These are phyloP conservation scores for Leptobrachium ailaonicum DNA, from an alignment of 2,113 vertebrate genomes.

Conservation along the genomic window DNA sequence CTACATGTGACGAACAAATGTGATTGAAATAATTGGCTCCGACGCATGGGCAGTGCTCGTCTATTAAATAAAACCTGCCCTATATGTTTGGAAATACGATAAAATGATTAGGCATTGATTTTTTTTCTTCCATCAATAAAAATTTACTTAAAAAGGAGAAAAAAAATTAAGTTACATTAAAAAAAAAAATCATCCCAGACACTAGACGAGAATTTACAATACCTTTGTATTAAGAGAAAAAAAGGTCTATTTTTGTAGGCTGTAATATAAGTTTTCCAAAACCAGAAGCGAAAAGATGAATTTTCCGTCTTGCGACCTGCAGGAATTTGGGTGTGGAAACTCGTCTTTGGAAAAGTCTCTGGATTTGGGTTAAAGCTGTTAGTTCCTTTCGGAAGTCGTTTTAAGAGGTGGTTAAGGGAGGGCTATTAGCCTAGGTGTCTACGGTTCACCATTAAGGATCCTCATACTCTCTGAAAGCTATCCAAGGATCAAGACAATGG, in stretches of 20 bases:
- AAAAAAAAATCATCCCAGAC: not conserved
- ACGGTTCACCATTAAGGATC: slow-evolving; percentile 15
- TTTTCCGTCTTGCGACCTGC: slow-evolving; percentile 45
- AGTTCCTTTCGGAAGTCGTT: slow-evolving; percentile 46
- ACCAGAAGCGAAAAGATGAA: slow-evolving; percentile 36
- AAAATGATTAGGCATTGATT: too few species aligned
- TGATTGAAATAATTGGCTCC: too few species aligned
- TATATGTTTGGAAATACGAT: too few species aligned
- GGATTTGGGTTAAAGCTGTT: slow-evolving; percentile 31
- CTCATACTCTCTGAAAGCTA: not conserved
- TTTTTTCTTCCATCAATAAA: not conserved
- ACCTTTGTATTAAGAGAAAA: slow-evolving; percentile 28
- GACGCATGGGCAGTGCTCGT: too few species aligned
- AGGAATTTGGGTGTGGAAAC: slow-evolving; percentile 48
- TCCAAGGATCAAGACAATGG: not conserved
- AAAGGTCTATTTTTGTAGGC: slow-evolving; percentile 39
- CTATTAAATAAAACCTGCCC: too few species aligned
- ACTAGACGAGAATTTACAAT: not conserved
- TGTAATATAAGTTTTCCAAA: slow-evolving; percentile 41
- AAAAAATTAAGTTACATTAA: not conserved
- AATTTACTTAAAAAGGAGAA: not conserved
- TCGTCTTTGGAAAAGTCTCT: slow-evolving; percentile 40
- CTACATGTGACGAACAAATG: too few species aligned
- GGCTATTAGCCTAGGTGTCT: slow-evolving; percentile 28
- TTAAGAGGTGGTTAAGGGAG: slow-evolving; percentile 41